Evolutionary conservation across 2,888 invertebrate genomes (phyloP).

Genomic region (Perizoma flavofasciatum): DNA sequence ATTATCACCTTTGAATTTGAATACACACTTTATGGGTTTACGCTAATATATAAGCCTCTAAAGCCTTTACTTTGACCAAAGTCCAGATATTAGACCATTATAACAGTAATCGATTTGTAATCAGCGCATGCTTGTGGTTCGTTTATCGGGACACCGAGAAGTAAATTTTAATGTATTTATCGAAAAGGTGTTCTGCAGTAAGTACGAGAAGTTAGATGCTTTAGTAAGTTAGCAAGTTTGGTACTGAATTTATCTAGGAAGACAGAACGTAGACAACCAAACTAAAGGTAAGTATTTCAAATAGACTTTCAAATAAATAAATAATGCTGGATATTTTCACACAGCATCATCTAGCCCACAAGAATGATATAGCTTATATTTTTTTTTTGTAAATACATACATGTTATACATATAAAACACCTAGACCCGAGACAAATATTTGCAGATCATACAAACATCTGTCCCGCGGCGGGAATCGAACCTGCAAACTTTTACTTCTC

Average conservation of each 20-base stretch:
- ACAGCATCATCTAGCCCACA: too few relatives aligned
- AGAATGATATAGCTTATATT: too few relatives aligned
- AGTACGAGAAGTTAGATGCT: not conserved
- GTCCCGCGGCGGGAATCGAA: too few relatives aligned
- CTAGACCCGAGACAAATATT: too few relatives aligned
- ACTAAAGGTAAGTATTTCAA: constrained; percentile 1
- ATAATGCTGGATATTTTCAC: too few relatives aligned
- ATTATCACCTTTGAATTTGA: constrained; percentile 3
- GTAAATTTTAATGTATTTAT: constrained; percentile 16
- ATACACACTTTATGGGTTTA: constrained; percentile 5
- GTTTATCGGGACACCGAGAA: constrained; percentile 10
- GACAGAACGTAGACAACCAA: not conserved
- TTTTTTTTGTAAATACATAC: too few relatives aligned
- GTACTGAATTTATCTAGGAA: constrained; percentile 1
- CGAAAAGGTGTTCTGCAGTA: constrained; percentile 3
- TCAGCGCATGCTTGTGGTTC: constrained; percentile 11
- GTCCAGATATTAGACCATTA: constrained; percentile 15
- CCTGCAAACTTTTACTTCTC: too few relatives aligned
- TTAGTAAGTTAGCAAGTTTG: not conserved
- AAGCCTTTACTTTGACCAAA: constrained; percentile 14
- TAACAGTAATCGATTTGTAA: constrained; percentile 17
- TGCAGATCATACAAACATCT: too few relatives aligned
- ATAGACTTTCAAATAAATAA: not conserved
- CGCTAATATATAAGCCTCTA: constrained; percentile 5
- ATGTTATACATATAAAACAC: too few relatives aligned